A percentile compares a stretch with the other conserved stretches of the same genome.
Conservation (phyloP, 2,888 invertebrate species). For the Cheiracanthium punctorium region DNA sequence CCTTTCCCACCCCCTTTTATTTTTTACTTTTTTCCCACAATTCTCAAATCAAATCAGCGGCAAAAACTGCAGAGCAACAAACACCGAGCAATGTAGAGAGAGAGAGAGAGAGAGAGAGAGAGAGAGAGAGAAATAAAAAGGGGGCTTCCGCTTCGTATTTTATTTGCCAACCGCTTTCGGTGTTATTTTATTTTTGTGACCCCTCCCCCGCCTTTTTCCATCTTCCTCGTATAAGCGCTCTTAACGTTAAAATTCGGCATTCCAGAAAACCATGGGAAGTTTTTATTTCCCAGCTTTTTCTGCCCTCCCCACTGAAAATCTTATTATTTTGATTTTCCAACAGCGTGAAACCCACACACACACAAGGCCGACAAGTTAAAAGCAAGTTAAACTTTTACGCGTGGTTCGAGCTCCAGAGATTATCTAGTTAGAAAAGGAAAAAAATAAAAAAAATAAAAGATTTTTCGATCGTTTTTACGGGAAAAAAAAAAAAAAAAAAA, state of each 20-base stretch:
- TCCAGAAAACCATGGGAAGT: not conserved
- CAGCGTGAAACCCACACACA: no score
- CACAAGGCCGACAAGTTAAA: not conserved
- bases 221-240: not conserved
- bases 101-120: no score
- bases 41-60: slow-evolving; percentile 18
- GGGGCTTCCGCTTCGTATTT: not conserved
- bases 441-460: not conserved
- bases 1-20: not conserved
- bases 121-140: no score
- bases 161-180: slow-evolving; percentile 19
- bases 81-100: no score
- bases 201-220: not conserved
- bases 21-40: not conserved
- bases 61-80: not conserved
- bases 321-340: not conserved
- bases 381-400: not conserved
- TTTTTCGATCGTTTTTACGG: not conserved
- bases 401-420: not conserved
- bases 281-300: no score
- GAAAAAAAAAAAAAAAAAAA: not conserved
- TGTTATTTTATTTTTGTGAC: not conserved
- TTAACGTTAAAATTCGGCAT: not conserved
- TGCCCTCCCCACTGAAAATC: not conserved
- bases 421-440: not conserved